Percentiles rank a stretch among this genome's conserved stretches.
Evolutionary conservation across 2,797 vertebrate genomes (phyloP).

Genomic region (Anguilla obscura): DNA sequence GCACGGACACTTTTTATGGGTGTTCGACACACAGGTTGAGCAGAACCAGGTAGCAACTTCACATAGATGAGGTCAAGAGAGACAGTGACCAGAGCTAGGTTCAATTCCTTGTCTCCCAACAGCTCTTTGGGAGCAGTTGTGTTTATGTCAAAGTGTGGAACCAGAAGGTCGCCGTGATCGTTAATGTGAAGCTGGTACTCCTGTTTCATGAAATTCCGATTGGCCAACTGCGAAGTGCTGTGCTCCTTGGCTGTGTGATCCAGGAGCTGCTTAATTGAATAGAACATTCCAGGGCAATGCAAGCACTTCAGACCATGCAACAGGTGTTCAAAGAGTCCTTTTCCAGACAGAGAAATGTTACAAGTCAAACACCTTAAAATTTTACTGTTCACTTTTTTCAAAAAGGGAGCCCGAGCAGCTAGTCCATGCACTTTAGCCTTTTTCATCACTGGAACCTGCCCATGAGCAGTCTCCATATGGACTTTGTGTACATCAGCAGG

Average conservation of each 20-base stretch:
- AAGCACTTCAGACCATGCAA: conserved; percentile 91
- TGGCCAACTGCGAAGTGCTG: conserved; percentile 76
- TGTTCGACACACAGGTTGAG: conserved; percentile 59
- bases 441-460: neutral
- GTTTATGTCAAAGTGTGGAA: conserved; percentile 91
- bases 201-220: conserved; percentile 83
- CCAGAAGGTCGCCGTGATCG: conserved; percentile 77
- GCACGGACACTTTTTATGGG: conserved; percentile 61
- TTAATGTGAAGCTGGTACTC: conserved; percentile 84
- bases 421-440: conserved; percentile 74
- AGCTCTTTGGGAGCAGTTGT: conserved; percentile 83
- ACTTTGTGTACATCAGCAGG: conserved; percentile 91
- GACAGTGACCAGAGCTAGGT: conserved; percentile 85
- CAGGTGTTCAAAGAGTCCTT: conserved; percentile 87
- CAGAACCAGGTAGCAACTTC: conserved; percentile 78
- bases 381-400: conserved; percentile 91
- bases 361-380: conserved; percentile 86
- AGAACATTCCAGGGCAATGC: conserved; percentile 88
- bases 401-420: conserved; percentile 83
- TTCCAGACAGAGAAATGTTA: conserved; percentile 82
- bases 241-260: conserved; percentile 85
- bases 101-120: conserved; percentile 84
- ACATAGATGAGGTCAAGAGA: conserved; percentile 82
- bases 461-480: conserved; percentile 87
- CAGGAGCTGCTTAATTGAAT: conserved; percentile 82